These are phyloP conservation scores for Lacanobia wlatinum DNA, from an alignment of 2,888 invertebrate genomes.

Conservation along the genomic window DNA sequence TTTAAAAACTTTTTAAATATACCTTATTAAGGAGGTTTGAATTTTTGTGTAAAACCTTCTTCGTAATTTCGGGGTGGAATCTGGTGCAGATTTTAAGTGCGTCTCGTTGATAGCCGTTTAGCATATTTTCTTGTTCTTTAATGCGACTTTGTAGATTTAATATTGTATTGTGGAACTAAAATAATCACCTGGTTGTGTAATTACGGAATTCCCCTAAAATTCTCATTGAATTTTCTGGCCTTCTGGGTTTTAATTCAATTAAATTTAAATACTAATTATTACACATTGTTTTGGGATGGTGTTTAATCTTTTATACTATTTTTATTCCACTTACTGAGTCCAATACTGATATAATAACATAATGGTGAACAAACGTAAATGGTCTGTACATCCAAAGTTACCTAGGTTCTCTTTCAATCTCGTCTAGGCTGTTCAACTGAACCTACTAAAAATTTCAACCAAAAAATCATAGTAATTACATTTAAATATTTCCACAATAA, in stretches of 20 bases:
- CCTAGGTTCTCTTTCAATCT: neutral
- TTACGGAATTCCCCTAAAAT: conserved; percentile 2
- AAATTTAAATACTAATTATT: neutral
- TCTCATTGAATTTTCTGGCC: neutral
- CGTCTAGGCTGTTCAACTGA: neutral
- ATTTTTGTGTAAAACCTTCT: conserved; percentile 70
- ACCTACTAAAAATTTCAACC: conserved; percentile 9
- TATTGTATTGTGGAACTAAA: conserved; percentile 36
- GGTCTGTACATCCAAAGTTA: no score
- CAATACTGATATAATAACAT: no score
- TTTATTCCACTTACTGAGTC: no score
- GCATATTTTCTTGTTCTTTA: conserved; percentile 57
- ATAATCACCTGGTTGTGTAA: conserved; percentile 17
- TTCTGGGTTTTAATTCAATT: neutral
- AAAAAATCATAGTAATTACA: conserved; percentile 57
- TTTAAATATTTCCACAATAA: conserved; percentile 67
- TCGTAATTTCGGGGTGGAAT: conserved; percentile 69
- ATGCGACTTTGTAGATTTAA: conserved; percentile 55
- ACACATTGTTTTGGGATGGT: neutral
- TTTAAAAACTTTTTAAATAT: conserved; percentile 69
- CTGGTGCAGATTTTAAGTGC: conserved; percentile 62
- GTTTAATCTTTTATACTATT: neutral
- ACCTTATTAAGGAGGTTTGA: conserved; percentile 76
- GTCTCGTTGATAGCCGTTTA: conserved; percentile 53
- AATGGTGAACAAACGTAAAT: no score